Evolutionary conservation across 1,140 invertebrate species (phyloP), one percentile per base, ranked within the genome.

Genomic region (Microplitis mediator): DNA sequence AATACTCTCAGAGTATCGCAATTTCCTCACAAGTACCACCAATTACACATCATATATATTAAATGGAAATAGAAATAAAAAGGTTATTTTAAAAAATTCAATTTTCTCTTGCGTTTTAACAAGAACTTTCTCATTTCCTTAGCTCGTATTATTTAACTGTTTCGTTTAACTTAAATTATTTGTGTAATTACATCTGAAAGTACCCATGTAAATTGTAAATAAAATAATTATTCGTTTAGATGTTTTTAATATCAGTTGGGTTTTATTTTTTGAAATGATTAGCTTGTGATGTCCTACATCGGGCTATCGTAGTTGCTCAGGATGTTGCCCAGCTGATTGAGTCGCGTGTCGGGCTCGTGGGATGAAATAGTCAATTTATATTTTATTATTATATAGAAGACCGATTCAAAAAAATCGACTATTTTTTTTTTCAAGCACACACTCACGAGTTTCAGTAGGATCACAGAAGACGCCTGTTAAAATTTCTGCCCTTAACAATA

Each of bases 241-340:
- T 9, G 39, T 45, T 6, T 45, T 45, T 9, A 45, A 45, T 45
- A 11, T 45, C 39, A 9, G 11, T 45, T n/a, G 6, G 6, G 35
- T 5, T 31, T 11, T 13, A 23, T 67, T 23, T 60, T 52, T 67
- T 11, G 56, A 32, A 36, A 32, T 50, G 11, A 51, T 39, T 66
- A 63, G 31, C 51, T 67, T 67, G 66, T 56, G 58, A 56, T 51
- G 64, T 39, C 67, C 54, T 13, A 69, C 35, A 61, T 67, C 60
- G 60, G 50, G 64, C 63, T 75, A 75, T 75, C 74, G 71, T 56
- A 73, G 11, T 75, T 68, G 74, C 71, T 75, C 70, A 72, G 74
- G 74, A 75, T 75, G 74, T 73, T 68, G n/a, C 3, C n/a, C 14
- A 54, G 52, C 52, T 54, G 52, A 54, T 54, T 54, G 52, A 54